Conservation (phyloP, 2,888 invertebrate genomes). For the Melinopterus prodromus region DNA sequence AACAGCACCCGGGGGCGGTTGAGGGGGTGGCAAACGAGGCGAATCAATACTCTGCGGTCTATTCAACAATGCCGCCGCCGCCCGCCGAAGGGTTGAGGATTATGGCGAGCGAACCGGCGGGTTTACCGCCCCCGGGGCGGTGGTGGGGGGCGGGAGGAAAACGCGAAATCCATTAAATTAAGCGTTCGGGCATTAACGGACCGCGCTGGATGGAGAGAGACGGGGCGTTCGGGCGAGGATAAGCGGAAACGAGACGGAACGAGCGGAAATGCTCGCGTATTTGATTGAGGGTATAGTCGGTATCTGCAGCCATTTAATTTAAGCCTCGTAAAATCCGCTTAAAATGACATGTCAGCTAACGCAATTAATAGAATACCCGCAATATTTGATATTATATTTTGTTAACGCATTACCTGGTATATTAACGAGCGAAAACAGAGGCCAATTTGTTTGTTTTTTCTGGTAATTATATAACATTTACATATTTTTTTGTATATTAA, state of each 20-base stretch:
- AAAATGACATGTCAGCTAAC: background rate
- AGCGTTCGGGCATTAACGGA: constrained; percentile 21
- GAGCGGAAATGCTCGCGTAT: background rate
- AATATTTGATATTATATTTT: background rate
- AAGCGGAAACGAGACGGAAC: background rate
- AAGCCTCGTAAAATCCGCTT: background rate
- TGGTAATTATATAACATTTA: too few species aligned
- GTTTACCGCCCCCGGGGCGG: background rate
- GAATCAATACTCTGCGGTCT: constrained; percentile 50
- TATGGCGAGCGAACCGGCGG: constrained; percentile 10
- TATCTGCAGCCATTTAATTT: background rate
- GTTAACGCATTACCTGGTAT: too few species aligned
- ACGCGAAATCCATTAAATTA: constrained; percentile 26
- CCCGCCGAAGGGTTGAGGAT: constrained; percentile 19
- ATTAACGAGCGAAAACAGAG: too few species aligned
- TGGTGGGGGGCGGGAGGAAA: constrained; percentile 14
- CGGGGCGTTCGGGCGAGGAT: background rate
- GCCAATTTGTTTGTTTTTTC: too few species aligned
- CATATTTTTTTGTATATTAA: too few species aligned
- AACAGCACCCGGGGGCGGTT: constrained; percentile 18
- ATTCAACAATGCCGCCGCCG: constrained; percentile 37
- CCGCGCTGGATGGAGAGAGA: background rate
- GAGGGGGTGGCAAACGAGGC: constrained; percentile 32
- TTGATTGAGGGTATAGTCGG: background rate
- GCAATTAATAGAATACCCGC: background rate